Percentiles rank a stretch among this genome's conserved stretches.
phyloP scores from a whole-genome alignment of 2,888 invertebrate genomes.

The Lithophane semibrunnea region DNA sequence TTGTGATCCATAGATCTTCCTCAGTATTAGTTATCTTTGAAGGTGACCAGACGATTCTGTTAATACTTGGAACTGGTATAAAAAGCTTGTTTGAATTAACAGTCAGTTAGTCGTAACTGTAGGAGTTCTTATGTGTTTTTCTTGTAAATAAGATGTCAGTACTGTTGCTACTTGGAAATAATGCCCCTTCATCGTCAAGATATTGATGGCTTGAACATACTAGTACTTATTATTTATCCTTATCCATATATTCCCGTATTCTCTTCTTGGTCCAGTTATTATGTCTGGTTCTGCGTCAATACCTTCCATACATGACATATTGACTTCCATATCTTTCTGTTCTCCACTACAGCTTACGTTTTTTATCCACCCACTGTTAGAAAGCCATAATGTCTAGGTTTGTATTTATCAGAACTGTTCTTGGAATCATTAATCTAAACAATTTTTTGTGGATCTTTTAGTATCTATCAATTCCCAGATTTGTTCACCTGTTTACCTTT shows the following conservation, averaged over 20 bases:
- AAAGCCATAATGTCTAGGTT: no score
- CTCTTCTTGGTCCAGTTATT: neutral
- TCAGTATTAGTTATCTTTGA: conserved; percentile 25
- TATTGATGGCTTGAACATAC: neutral
- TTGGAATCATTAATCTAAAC: neutral
- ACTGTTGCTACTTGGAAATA: conserved; percentile 4
- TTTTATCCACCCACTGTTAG: neutral
- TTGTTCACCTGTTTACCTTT: neutral
- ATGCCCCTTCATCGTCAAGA: neutral
- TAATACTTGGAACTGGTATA: conserved; percentile 23
- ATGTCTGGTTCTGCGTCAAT: neutral
- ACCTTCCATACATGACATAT: neutral
- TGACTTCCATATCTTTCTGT: no score
- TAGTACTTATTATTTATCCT: neutral
- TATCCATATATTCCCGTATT: neutral
- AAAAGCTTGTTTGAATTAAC: conserved; percentile 27
- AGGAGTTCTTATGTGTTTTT: conserved; percentile 12
- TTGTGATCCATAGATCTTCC: conserved; percentile 19
- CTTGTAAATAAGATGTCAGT: neutral
- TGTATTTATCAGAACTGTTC: neutral
- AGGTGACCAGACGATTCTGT: conserved; percentile 22
- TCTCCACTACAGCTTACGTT: neutral
- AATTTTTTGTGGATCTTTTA: neutral
- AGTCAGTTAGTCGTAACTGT: neutral
- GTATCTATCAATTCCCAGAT: neutral